Conservation (phyloP, 2,113 vertebrate genomes). For the Pangasianodon gigas region DNA sequence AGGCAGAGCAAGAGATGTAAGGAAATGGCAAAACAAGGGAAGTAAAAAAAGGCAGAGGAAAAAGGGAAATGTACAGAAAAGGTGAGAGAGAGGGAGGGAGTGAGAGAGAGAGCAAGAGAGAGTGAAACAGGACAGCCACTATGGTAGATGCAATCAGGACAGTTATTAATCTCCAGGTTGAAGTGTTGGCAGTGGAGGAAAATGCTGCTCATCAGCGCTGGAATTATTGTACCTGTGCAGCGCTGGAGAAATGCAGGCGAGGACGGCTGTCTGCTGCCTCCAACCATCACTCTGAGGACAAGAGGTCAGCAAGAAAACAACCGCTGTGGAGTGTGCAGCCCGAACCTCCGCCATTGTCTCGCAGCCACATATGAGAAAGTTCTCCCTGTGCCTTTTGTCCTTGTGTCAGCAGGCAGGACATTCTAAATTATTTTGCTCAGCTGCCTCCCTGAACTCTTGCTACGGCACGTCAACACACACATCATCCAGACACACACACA, state of each 20-base stretch:
- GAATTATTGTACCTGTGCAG: slow-evolving; percentile 51
- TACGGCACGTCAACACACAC: slow-evolving; percentile 78
- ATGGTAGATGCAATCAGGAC: slow-evolving; percentile 54
- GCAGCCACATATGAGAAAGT: slow-evolving; percentile 71
- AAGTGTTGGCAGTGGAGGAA: slow-evolving; percentile 46
- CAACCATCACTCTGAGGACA: slow-evolving; percentile 66
- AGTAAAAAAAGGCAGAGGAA: neutral
- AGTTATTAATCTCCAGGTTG: slow-evolving; percentile 55
- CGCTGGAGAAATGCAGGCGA: slow-evolving; percentile 46
- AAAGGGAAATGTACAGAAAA: neutral
- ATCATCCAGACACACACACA: slow-evolving; percentile 65
- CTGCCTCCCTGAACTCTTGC: slow-evolving; percentile 80
- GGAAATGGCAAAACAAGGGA: neutral
- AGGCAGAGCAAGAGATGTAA: neutral
- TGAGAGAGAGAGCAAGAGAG: neutral
- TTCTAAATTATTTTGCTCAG: slow-evolving; percentile 81
- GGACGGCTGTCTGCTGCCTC: slow-evolving; percentile 58
- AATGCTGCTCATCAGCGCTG: slow-evolving; percentile 49
- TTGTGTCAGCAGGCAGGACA: slow-evolving; percentile 82
- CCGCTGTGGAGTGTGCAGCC: slow-evolving; percentile 73
- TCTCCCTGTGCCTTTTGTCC: slow-evolving; percentile 76
- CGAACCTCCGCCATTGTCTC: slow-evolving; percentile 72
- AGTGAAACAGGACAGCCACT: slow-evolving; percentile 22
- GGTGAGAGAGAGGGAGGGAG: neutral
- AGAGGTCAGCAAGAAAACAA: slow-evolving; percentile 77